Conservation (phyloP, 1,140 invertebrate genomes). For the Steinernema feltiae region DNA sequence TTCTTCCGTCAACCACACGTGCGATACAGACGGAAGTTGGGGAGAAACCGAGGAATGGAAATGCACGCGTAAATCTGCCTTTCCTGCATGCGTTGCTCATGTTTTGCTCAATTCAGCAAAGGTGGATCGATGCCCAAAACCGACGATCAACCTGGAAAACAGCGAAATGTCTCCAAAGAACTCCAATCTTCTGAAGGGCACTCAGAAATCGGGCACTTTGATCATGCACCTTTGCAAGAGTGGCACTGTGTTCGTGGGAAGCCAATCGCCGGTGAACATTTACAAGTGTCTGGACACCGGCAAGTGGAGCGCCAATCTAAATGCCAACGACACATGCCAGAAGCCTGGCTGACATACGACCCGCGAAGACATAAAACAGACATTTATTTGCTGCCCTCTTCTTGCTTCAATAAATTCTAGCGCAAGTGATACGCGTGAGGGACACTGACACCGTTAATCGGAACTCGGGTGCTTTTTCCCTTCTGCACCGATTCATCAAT, state of each 20-base stretch:
- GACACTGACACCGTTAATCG: neutral
- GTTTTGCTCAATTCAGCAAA: neutral
- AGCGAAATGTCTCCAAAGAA: neutral
- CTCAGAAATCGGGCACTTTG: neutral
- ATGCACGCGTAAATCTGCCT: neutral
- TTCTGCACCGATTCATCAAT: neutral
- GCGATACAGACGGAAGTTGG: neutral
- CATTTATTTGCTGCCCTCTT: neutral
- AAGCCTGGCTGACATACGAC: neutral
- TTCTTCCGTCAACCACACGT: neutral
- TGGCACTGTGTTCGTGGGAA: neutral
- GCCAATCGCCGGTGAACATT: neutral
- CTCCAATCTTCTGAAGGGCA: neutral
- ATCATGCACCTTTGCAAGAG: neutral
- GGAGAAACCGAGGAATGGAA: neutral
- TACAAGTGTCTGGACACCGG: neutral
- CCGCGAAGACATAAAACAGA: neutral
- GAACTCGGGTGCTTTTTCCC: neutral
- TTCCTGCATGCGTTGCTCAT: neutral
- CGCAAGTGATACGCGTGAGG: neutral
- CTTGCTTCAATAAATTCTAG: neutral
- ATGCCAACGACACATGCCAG: neutral
- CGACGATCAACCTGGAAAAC: neutral
- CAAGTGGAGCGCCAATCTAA: neutral
- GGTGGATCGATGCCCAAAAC: neutral